A percentile compares a stretch with the other conserved stretches of the same genome.
Conservation (phyloP, 2,888 invertebrate species). For the Microplitis deprimator region DNA sequence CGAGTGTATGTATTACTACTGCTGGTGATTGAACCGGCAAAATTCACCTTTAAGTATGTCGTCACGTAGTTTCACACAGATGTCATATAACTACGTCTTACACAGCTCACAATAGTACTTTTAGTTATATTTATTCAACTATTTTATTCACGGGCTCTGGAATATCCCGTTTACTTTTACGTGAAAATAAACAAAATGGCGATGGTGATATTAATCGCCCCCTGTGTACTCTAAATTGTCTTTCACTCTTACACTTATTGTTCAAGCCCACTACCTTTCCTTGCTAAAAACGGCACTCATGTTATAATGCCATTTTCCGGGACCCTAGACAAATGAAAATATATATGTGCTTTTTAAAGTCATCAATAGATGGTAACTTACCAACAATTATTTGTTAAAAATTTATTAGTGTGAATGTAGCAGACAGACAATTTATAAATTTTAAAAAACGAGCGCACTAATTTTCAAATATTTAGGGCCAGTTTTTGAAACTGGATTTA, state of each 20-base stretch:
- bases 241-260: not conserved
- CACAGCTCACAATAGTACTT: constrained; percentile 17
- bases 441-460: too few species aligned
- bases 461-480: too few species aligned
- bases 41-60: constrained; percentile 5
- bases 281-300: not conserved
- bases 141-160: constrained; percentile 10
- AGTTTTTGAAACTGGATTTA: too few species aligned
- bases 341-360: not conserved
- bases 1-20: not conserved
- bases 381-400: not conserved
- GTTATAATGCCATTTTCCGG: not conserved
- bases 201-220: constrained; percentile 56
- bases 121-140: not conserved
- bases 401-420: too few species aligned
- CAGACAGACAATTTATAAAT: too few species aligned
- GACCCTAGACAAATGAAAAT: not conserved
- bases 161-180: constrained; percentile 66
- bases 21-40: constrained; percentile 9
- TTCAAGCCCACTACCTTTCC: not conserved
- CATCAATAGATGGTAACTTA: not conserved
- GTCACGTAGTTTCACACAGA: not conserved
- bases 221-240: constrained; percentile 15
- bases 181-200: constrained; percentile 90
- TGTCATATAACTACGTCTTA: constrained; percentile 1